Evolutionary conservation across 2,797 vertebrate species (phyloP), one percentile per base, ranked within the genome.

Genomic region (Emydoidea blandingii): DNA sequence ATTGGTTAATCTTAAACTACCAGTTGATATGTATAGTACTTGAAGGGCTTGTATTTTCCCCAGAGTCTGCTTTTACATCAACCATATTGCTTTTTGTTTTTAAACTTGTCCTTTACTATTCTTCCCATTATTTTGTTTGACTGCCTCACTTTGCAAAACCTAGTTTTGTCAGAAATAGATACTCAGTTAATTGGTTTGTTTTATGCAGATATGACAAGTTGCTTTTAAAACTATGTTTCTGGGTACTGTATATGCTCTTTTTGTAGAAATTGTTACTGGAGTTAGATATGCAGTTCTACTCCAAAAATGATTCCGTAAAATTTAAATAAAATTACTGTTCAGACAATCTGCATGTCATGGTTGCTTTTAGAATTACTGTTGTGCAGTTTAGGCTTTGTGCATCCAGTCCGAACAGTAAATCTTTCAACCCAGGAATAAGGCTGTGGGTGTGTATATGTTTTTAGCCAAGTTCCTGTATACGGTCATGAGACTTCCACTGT

Each of bases 211-310:
- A 93, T 50, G 59, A 65, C 62, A 92, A 91, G 92, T 97, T 97
- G 97, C 96, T 97, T 97, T 97, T 92, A 92, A 97, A 79, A 68
- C 92, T 86, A 92, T 12, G 54, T 93, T 92, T 95, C 88, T 52
- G 86, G 93, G 47, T 97, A 95, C 91, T 90, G 82, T 96, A 95
- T 37, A 94, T 97, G 97, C 92, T 94, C 91, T 92, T 94, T 98
- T 97, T 97, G 96, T 98, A 98, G 97, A 96, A 92, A 62, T 95
- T 94, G 94, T 97, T 97, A 94, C 1, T 16, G 96, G 92, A 97
- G 56, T 89, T 97, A 93, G 72, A 97, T 95, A 94, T 91, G 92
- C 92, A 4, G 90, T 92, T 86, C 83, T 90, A 96, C 80, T 95
- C 74, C 52, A 88, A 97, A 92, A 93, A 96, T 81, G 93, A 83